These are phyloP conservation scores for Gambusia yucatana DNA, from an alignment of 2,797 vertebrate genomes.

Conservation along the genomic window DNA sequence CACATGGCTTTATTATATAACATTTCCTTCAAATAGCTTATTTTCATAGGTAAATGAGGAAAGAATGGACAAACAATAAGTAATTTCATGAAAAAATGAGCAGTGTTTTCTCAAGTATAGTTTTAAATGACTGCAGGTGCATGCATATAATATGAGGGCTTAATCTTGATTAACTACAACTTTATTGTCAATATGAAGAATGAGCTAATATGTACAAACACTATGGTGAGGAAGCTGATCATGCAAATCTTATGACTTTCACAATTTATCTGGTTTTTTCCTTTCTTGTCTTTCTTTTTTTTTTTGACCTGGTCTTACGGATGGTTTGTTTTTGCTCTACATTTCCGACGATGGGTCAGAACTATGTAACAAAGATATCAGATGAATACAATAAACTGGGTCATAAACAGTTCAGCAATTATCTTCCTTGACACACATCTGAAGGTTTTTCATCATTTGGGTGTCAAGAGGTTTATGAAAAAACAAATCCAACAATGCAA, in stretches of 20 bases:
- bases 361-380: slow-evolving; percentile 45
- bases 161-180: no score
- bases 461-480: not conserved
- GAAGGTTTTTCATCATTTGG: slow-evolving; percentile 18
- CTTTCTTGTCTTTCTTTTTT: not conserved
- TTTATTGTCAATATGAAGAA: not conserved
- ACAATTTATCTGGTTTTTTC: not conserved
- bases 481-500: not conserved
- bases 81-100: not conserved
- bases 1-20: not conserved
- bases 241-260: not conserved
- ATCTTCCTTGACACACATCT: slow-evolving; percentile 48
- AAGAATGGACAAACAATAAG: not conserved
- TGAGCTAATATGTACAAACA: not conserved
- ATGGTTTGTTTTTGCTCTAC: slow-evolving; percentile 35
- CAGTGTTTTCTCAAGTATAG: not conserved
- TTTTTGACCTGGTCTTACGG: slow-evolving; percentile 16
- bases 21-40: not conserved
- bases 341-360: slow-evolving; percentile 33
- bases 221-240: not conserved
- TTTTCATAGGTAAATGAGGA: not conserved
- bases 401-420: slow-evolving; percentile 40
- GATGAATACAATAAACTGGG: slow-evolving; percentile 59
- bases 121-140: not conserved
- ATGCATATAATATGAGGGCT: not conserved